Base-by-base conservation (phyloP, 2,797 vertebrate genomes). In the Gallirallus australis region DNA sequence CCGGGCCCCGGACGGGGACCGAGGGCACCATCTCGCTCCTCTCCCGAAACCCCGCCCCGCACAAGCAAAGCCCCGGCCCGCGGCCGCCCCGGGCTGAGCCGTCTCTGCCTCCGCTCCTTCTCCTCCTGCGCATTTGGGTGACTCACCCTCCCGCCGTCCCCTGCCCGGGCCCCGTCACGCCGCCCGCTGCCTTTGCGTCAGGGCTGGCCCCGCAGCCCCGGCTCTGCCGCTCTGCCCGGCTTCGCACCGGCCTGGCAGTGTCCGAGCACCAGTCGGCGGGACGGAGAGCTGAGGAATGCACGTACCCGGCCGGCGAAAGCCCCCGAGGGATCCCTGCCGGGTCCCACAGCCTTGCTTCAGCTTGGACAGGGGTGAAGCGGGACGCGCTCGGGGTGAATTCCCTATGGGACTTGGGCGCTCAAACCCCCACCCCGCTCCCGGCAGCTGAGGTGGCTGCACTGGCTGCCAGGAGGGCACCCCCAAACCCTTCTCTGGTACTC, bases 221-320 rank as follows among this genome's bases (percentile, higher is more conserved):
- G 7, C 50, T 47, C 57, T 81, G 2, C 79, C 6, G 7, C 48
- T 47, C 53, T 80, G 2, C 79, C 6, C 17, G 56, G 63, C 71
- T 77, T 47, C 7, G 9, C 82, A 15, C 45, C 3, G 0, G 12
- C 64, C 65, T 2, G 0, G 12, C 68, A 39, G 13, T 61, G 9
- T 81, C 50, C 81, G 82, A 57, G 69, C 64, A 64, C 14, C 0
- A 1, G 45, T 86, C 92, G 90, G 8, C 2, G 0, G 1, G 45
- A 68, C 69, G 52, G 63, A 4, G 60, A 91, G 53, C 78, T 47
- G 57, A 75, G 0, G 25, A 91, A 75, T 18, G 7, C 37, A 37
- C 2, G 1, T 1, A 0, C 18, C 42, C 42, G 42, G 42, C 42
- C 8, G 53, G 53, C 0, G 0, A 7, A 28, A 35, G 17, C 82